Conservation (phyloP, 2,888 invertebrate species). For the Hemithea aestivaria region DNA sequence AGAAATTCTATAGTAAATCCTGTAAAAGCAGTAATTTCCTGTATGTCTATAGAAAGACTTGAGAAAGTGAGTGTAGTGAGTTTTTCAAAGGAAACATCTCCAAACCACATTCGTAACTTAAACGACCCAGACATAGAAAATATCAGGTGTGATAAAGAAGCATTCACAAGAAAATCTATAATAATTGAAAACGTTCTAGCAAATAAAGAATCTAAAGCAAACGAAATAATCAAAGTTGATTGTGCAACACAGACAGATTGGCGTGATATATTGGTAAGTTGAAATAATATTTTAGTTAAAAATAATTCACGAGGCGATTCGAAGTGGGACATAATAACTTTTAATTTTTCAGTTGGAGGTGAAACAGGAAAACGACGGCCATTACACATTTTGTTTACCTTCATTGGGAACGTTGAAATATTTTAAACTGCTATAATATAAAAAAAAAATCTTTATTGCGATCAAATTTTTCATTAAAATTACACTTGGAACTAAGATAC, state of each 20-base stretch:
- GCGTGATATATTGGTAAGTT: conserved; percentile 48
- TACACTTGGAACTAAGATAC: neutral
- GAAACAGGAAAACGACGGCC: conserved; percentile 44
- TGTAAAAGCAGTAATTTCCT: conserved; percentile 18
- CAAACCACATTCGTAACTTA: conserved; percentile 1
- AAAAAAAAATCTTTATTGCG: conserved; percentile 4
- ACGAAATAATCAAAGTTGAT: conserved; percentile 18
- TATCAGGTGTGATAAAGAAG: no score
- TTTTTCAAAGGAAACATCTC: conserved; percentile 1
- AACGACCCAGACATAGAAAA: neutral
- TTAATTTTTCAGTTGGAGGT: conserved; percentile 55
- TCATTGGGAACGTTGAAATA: conserved; percentile 43
- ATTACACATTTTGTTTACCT: conserved; percentile 57
- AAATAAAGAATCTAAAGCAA: conserved; percentile 11
- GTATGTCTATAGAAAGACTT: conserved; percentile 14
- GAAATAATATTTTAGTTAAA: no score
- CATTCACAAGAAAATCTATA: no score
- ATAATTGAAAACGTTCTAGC: conserved; percentile 4
- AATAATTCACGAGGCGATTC: no score
- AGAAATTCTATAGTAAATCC: conserved; percentile 3
- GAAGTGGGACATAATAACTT: neutral
- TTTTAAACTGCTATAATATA: conserved; percentile 28
- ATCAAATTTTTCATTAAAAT: conserved; percentile 1
- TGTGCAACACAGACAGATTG: conserved; percentile 52
- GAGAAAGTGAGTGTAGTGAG: conserved; percentile 5